These are phyloP conservation scores for Notarius quadriscutis DNA, from an alignment of 2,113 vertebrate species.

Conservation along the genomic window DNA sequence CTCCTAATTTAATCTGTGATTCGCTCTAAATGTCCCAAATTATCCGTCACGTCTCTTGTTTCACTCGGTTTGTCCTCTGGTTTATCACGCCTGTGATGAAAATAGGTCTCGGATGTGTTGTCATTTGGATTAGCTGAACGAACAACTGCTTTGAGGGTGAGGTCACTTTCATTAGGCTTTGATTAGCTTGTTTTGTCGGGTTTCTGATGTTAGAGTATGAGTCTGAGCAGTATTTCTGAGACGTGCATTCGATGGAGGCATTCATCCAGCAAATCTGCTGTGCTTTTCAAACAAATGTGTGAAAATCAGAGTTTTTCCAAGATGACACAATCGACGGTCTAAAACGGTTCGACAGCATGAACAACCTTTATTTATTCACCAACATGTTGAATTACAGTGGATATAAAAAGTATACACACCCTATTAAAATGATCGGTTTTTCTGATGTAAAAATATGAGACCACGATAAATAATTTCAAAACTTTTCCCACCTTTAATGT, in stretches of 20 bases:
- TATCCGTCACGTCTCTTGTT: neutral
- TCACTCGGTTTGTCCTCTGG: neutral
- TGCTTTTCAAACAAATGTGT: too few species aligned
- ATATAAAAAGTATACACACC: too few species aligned
- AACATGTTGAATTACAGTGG: too few species aligned
- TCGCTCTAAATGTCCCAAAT: neutral
- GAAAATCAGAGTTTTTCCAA: too few species aligned
- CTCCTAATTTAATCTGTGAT: constrained; percentile 7
- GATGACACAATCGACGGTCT: too few species aligned
- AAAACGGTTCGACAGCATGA: too few species aligned
- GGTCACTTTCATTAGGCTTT: neutral
- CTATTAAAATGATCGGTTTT: too few species aligned
- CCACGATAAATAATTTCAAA: too few species aligned
- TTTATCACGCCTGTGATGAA: constrained; percentile 9
- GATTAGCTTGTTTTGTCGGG: neutral
- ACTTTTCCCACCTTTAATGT: too few species aligned
- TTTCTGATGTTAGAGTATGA: neutral
- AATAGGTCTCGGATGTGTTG: neutral
- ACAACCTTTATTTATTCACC: neutral
- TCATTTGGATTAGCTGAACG: neutral
- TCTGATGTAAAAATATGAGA: too few species aligned
- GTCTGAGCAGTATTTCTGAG: neutral
- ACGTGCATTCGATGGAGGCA: neutral
- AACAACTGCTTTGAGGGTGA: neutral
- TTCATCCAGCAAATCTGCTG: too few species aligned